Evolutionary conservation across 2,113 vertebrate genomes (phyloP).

Genomic region (Microtus montanus): DNA sequence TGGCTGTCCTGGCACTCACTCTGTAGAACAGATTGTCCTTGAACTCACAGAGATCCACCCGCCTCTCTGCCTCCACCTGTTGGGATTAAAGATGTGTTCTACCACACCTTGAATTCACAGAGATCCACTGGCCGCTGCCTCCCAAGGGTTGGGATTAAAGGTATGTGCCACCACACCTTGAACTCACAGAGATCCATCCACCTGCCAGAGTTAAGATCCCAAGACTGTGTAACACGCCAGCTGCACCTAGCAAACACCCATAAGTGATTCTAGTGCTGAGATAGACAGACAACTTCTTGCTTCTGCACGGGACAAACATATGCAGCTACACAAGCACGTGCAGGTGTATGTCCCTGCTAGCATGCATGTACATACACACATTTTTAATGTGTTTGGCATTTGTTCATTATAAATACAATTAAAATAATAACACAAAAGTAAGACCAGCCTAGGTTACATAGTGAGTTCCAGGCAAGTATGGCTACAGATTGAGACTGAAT

Average conservation of each 20-base stretch:
- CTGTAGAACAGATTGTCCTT: too few species aligned
- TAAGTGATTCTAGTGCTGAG: neutral
- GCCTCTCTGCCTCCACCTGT: too few species aligned
- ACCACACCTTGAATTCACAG: too few species aligned
- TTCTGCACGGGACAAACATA: neutral
- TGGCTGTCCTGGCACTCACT: too few species aligned
- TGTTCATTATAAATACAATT: neutral
- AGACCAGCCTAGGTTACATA: neutral
- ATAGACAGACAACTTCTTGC: neutral
- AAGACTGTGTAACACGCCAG: neutral
- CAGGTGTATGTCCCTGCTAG: neutral
- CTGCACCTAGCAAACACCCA: neutral
- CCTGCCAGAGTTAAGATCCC: neutral
- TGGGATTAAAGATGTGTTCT: too few species aligned
- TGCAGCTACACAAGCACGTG: neutral
- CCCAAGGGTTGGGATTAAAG: too few species aligned
- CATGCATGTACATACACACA: neutral
- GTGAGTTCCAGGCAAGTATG: neutral
- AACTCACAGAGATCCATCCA: too few species aligned
- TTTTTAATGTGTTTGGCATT: neutral
- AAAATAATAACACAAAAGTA: neutral
- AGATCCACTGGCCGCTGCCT: too few species aligned
- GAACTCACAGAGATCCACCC: too few species aligned
- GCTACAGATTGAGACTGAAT: neutral
- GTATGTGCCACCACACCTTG: too few species aligned